Base-by-base conservation (phyloP, 2,113 vertebrate genomes). In the Pyxicephalus adspersus region DNA sequence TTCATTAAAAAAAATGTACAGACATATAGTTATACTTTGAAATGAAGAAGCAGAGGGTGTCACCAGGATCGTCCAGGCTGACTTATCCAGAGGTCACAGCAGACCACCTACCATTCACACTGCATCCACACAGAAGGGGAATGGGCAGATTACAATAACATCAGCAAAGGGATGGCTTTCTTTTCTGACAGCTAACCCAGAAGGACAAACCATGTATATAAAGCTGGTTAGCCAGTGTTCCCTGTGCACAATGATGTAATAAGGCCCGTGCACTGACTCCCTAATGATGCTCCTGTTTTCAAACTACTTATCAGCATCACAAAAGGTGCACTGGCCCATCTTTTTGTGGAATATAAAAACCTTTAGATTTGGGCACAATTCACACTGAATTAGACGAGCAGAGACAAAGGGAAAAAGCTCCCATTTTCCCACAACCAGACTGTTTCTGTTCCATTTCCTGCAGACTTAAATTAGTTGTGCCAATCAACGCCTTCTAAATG, bases 261-360 rank as follows among this genome's bases (percentile, higher is more conserved):
- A 16, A 51, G 80, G 61, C 70, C 80, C 80, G 80, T 75, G 80
- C 79, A n/a, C 67, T 38, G 80, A 82, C 80, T 82, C 68, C 26
- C 80, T 82, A 82, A 82, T 82, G 70, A 82, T 57, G 45, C 22
- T 19, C 51, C 20, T 82, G 80, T 82, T 82, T 75, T 82, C 80
- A 82, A 82, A 82, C 70, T 75, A 82, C 55, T 74, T 74, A 75
- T 82, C 71, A 82, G 63, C 80, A 82, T 81, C 25, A 82, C 71
- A 82, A 82, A 75, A 82, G 80, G 80, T 75, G 80, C 70, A 75
- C 51, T 82, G 80, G 80, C 8, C 63, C 80, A 66, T 82, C 63
- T 8, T 66, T 64, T 61, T 66, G 31, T 20, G 63, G 45, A 82
- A 60, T 45, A 75, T 38, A 66, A 82, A 66, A 82, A 75, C 61